Percentiles rank a stretch among this genome's conserved stretches.
phyloP scores from a whole-genome alignment of 2,113 vertebrate genomes.

The Myotis davidii region DNA sequence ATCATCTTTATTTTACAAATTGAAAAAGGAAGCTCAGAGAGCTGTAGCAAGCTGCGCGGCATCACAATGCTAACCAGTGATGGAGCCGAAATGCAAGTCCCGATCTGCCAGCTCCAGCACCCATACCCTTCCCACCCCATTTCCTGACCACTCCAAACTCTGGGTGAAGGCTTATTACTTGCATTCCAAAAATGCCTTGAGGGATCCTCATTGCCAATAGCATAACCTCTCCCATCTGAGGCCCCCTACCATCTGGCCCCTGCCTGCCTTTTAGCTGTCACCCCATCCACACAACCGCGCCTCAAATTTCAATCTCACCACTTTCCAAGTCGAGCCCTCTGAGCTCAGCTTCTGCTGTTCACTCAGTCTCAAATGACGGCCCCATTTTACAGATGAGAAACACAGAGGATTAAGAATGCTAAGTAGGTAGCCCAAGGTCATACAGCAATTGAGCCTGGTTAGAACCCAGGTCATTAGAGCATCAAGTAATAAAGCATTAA shows the following conservation, averaged over 20 bases:
- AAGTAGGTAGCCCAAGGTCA: slow-evolving; percentile 76
- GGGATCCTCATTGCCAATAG: not conserved
- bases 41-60: not conserved
- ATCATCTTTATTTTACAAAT: not conserved
- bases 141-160: not conserved
- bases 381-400: slow-evolving; percentile 61
- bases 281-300: not conserved
- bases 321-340: not conserved
- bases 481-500: slow-evolving; percentile 64
- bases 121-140: not conserved
- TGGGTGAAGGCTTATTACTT: not conserved
- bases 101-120: not conserved
- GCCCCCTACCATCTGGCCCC: not conserved
- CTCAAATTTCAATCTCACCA: not conserved
- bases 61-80: not conserved
- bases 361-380: not conserved
- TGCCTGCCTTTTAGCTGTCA: not conserved
- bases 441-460: slow-evolving; percentile 45
- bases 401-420: slow-evolving; percentile 49
- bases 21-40: not conserved
- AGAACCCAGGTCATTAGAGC: slow-evolving; percentile 69
- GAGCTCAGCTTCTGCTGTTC: not conserved
- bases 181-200: not conserved
- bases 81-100: not conserved
- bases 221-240: not conserved